A percentile compares a stretch with the other conserved stretches of the same genome.
Conservation (phyloP, 1,140 invertebrate genomes). For the Chrysopa pallens region DNA sequence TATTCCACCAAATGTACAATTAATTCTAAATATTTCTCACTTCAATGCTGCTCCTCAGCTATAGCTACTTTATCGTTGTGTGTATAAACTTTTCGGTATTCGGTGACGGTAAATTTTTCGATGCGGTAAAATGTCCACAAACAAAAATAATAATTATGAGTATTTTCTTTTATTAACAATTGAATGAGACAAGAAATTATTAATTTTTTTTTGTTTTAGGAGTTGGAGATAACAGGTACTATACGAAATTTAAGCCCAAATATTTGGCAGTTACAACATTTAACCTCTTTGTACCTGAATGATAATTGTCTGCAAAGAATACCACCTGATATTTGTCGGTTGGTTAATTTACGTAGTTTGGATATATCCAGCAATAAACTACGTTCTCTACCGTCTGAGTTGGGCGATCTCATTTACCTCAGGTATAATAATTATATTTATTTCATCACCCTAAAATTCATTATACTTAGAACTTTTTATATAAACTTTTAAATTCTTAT, state of each 20-base stretch:
- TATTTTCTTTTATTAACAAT: no score
- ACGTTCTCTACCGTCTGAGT: conserved; percentile 78
- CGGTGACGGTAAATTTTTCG: no score
- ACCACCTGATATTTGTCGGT: conserved; percentile 70
- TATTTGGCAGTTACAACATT: conserved; percentile 76
- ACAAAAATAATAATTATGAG: no score
- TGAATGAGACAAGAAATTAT: no score
- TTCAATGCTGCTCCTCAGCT: no score
- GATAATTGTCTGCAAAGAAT: conserved; percentile 81
- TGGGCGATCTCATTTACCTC: conserved; percentile 86
- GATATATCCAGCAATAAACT: conserved; percentile 92
- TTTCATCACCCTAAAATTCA: background rate
- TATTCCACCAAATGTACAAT: no score
- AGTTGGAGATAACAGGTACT: conserved; percentile 54
- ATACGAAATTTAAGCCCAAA: conserved; percentile 81
- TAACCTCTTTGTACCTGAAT: conserved; percentile 87
- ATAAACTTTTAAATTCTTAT: no score
- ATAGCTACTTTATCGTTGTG: no score
- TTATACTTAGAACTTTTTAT: no score
- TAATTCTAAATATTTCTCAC: no score
- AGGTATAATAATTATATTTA: conserved; percentile 33
- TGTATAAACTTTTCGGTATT: no score
- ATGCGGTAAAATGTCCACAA: no score
- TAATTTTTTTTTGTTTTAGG: conserved; percentile 1
- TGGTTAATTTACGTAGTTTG: conserved; percentile 67